phyloP scores from a whole-genome alignment of 2,797 vertebrate species.

The Harpagifer antarcticus region DNA sequence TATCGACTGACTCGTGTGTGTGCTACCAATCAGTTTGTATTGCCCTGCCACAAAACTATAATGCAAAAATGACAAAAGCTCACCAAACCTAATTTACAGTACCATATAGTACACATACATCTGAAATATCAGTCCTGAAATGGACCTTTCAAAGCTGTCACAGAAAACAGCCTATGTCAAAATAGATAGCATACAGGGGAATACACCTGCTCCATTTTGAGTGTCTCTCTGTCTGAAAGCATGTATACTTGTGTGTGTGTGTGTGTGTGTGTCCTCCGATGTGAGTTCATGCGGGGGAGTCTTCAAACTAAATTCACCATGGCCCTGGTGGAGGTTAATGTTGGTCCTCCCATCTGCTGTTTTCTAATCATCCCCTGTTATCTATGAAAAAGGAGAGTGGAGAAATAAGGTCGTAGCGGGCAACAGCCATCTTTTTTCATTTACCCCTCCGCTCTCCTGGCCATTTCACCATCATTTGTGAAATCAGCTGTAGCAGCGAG shows the following conservation, averaged over 20 bases:
- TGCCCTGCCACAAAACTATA: slow-evolving; percentile 5
- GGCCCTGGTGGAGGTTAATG: slow-evolving; percentile 71
- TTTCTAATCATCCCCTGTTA: slow-evolving; percentile 84
- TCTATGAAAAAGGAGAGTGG: slow-evolving; percentile 77
- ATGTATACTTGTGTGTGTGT: slow-evolving; percentile 27
- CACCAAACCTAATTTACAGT: slow-evolving; percentile 20
- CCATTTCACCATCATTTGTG: slow-evolving; percentile 85
- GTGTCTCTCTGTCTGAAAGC: slow-evolving; percentile 12
- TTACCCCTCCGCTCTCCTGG: slow-evolving; percentile 74
- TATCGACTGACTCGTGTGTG: too few species aligned
- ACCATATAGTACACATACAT: slow-evolving; percentile 14
- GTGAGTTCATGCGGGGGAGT: slow-evolving; percentile 59
- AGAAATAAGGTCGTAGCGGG: slow-evolving; percentile 60
- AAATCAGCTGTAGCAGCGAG: slow-evolving; percentile 85
- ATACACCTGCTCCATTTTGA: slow-evolving; percentile 22
- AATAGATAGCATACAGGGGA: slow-evolving; percentile 43
- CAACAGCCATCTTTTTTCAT: slow-evolving; percentile 81
- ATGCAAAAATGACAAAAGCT: slow-evolving; percentile 27
- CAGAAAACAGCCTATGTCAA: slow-evolving; percentile 42
- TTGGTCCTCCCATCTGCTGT: slow-evolving; percentile 66
- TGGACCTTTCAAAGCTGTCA: slow-evolving; percentile 58
- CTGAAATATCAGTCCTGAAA: slow-evolving; percentile 48
- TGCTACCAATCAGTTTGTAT: too few species aligned
- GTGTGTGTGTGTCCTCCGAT: slow-evolving; percentile 29
- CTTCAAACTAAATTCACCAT: slow-evolving; percentile 63